Percentiles rank a stretch among this genome's conserved stretches.
phyloP scores from a whole-genome alignment of 2,113 vertebrate genomes.

The Ptyas mucosa region DNA sequence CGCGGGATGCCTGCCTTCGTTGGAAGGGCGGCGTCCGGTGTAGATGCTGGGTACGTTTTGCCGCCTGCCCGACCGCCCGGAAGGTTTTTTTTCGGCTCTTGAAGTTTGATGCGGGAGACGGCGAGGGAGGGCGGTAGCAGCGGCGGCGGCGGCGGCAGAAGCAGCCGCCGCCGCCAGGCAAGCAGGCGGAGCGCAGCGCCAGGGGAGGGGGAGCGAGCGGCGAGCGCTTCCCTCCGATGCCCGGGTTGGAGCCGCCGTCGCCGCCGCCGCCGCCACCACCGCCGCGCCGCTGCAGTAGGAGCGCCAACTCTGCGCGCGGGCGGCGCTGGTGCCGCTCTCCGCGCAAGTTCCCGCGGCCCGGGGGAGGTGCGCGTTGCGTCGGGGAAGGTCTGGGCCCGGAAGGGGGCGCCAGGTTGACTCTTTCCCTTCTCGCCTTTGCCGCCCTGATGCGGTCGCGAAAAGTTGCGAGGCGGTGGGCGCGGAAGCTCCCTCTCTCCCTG shows the following conservation, averaged over 20 bases:
- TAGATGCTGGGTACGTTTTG: slow-evolving; percentile 28
- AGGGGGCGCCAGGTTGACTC: slow-evolving; percentile 22
- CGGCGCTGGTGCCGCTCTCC: slow-evolving; percentile 26
- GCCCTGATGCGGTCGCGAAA: slow-evolving; percentile 16
- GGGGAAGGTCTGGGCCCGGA: slow-evolving; percentile 56
- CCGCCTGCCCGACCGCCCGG: slow-evolving; percentile 5
- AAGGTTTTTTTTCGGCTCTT: slow-evolving; percentile 32
- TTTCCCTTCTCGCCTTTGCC: background rate
- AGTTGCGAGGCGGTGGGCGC: background rate
- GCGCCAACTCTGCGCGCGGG: slow-evolving; percentile 35
- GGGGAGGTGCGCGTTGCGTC: slow-evolving; percentile 55
- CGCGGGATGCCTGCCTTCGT: slow-evolving; percentile 49
- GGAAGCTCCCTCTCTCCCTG: background rate
- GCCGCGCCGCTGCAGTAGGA: slow-evolving; percentile 29
- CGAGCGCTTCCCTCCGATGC: slow-evolving; percentile 11
- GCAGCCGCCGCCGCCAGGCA: slow-evolving; percentile 18
- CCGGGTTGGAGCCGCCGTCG: slow-evolving; percentile 12
- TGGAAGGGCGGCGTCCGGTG: slow-evolving; percentile 23
- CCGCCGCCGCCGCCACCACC: background rate
- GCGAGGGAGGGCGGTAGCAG: slow-evolving; percentile 14
- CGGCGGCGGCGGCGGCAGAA: slow-evolving; percentile 10
- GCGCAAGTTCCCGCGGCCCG: slow-evolving; percentile 41
- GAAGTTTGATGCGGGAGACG: slow-evolving; percentile 54
- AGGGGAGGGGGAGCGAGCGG: slow-evolving; percentile 20
- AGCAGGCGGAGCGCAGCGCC: slow-evolving; percentile 47